A percentile compares a stretch with the other conserved stretches of the same genome.
Conservation (phyloP, 2,888 invertebrate species). For the Caenorhabditis wallacei region DNA sequence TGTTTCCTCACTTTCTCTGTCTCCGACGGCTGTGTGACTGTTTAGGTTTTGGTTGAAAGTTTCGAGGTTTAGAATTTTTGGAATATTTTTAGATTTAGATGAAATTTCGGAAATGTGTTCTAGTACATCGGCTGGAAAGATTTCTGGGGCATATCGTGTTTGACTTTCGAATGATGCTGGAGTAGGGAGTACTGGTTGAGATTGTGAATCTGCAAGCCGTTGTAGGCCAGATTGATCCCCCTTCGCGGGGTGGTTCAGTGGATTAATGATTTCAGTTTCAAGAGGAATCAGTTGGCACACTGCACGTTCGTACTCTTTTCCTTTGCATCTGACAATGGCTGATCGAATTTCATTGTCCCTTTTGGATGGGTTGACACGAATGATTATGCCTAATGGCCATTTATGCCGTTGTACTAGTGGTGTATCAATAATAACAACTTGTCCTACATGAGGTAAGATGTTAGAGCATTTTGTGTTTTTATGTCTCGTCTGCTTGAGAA, state of each 20-base stretch:
- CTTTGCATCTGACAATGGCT: neutral
- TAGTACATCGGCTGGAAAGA: too few relatives aligned
- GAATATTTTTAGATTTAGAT: too few relatives aligned
- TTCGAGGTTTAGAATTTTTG: too few relatives aligned
- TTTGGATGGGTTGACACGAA: neutral
- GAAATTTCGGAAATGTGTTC: too few relatives aligned
- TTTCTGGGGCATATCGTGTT: too few relatives aligned
- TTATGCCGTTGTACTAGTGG: neutral
- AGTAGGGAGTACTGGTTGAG: too few relatives aligned
- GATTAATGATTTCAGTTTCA: neutral
- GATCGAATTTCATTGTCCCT: neutral
- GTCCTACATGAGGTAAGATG: neutral
- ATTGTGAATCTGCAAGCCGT: neutral
- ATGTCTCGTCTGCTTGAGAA: neutral
- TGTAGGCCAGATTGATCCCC: neutral
- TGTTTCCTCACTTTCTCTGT: too few relatives aligned
- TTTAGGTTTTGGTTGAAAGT: neutral
- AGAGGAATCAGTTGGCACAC: constrained; percentile 25
- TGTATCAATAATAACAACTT: neutral
- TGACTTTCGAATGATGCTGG: too few relatives aligned
- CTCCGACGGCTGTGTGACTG: neutral
- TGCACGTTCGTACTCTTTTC: neutral
- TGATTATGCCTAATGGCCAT: constrained; percentile 12
- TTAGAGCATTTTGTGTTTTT: neutral
- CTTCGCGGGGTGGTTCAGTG: too few relatives aligned